These are phyloP conservation scores for Artemia sinica DNA, from an alignment of 2,888 invertebrate genomes.

Conservation along the genomic window DNA sequence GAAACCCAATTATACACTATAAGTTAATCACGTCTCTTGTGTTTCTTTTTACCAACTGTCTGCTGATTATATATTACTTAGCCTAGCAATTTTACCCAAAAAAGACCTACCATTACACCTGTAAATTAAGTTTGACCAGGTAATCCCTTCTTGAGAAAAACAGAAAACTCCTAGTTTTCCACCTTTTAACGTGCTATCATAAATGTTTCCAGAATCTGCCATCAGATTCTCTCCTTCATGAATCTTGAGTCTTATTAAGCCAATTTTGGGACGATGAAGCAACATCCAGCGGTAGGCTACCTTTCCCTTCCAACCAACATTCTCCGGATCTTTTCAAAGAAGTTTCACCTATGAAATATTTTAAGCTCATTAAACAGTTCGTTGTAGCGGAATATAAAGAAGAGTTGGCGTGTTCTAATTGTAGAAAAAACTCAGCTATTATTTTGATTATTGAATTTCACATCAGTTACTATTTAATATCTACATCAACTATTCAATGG, in stretches of 20 bases:
- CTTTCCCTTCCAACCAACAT: slow-evolving; percentile 79
- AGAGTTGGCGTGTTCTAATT: not conserved
- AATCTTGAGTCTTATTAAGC: slow-evolving; percentile 73
- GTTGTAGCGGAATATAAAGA: too few relatives aligned
- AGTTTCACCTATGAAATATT: slow-evolving; percentile 43
- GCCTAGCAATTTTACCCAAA: not conserved
- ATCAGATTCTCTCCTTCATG: slow-evolving; percentile 70
- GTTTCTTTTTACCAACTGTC: too few relatives aligned
- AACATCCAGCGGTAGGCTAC: slow-evolving; percentile 85
- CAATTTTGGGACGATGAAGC: slow-evolving; percentile 73
- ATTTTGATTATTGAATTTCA: too few relatives aligned
- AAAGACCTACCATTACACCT: slow-evolving; percentile 46
- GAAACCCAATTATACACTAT: too few relatives aligned
- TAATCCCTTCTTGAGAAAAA: slow-evolving; percentile 91
- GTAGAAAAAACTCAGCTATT: not conserved
- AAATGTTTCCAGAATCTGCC: slow-evolving; percentile 81
- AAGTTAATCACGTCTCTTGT: too few relatives aligned
- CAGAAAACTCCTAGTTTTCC: slow-evolving; percentile 86
- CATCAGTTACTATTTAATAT: too few relatives aligned
- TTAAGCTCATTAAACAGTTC: too few relatives aligned
- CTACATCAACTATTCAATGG: too few relatives aligned
- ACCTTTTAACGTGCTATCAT: slow-evolving; percentile 76
- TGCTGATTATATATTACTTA: too few relatives aligned
- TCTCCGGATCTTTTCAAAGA: slow-evolving; percentile 80
- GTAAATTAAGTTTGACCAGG: slow-evolving; percentile 89